Conservation (phyloP, 1,140 invertebrate genomes). For the Chrysomallon squamiferum region DNA sequence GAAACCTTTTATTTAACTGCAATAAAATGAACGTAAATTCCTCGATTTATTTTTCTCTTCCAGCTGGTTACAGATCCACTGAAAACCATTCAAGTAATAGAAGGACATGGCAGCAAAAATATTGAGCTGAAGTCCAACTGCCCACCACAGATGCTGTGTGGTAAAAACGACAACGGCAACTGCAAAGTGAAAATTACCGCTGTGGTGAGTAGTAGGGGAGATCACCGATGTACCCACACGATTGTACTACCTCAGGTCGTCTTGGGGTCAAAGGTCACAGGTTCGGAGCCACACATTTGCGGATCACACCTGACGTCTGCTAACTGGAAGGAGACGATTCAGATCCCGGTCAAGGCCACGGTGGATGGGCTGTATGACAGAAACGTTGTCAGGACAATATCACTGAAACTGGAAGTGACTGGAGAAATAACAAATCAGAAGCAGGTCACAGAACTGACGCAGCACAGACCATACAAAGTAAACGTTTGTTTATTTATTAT, state of each 20-base stretch:
- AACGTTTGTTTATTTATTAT: conserved; percentile 7
- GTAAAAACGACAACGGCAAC: not conserved
- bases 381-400: conserved; percentile 10
- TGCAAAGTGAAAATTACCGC: not conserved
- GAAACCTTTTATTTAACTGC: too few relatives aligned
- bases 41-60: not conserved
- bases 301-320: conserved; percentile 17
- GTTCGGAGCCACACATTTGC: conserved; percentile 9
- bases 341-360: conserved; percentile 35
- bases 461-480: too few relatives aligned
- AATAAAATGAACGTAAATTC: too few relatives aligned
- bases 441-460: too few relatives aligned
- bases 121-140: conserved; percentile 7
- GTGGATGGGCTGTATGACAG: conserved; percentile 34
- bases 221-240: not conserved
- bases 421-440: conserved; percentile 3
- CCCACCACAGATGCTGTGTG: not conserved
- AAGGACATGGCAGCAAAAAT: not conserved
- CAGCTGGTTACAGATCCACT: not conserved
- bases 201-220: not conserved
- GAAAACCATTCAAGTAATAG: not conserved
- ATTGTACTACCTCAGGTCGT: not conserved
- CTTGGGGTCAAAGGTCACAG: not conserved
- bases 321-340: conserved; percentile 31
- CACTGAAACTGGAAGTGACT: conserved; percentile 19